Evolutionary conservation across 1,140 invertebrate species (phyloP), one percentile per base, ranked within the genome.

Genomic region (Zelostemma sp.): DNA sequence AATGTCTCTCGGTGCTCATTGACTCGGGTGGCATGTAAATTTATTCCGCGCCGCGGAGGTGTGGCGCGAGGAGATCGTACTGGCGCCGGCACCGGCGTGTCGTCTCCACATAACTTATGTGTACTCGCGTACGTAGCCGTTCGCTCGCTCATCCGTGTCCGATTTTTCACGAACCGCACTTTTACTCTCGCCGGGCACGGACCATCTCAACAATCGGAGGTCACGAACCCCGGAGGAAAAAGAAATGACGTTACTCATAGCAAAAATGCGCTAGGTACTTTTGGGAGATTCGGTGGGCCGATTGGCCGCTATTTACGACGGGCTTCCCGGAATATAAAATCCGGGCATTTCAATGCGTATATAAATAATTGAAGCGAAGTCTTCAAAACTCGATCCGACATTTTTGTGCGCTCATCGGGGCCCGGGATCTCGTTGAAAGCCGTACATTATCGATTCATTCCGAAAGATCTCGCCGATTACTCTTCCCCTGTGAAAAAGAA

Each of bases 41-140:
- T 78, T 80, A 80, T 80, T 80, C 78, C 61, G 17, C 43, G 58
- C 55, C 49, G 70, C 76, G 76, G 68, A 77, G 76, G 76, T 73
- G 78, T 74, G 78, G 69, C 76, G 62, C 60, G 50, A 49, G 68
- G 61, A 68, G 46, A 58, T 55, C 66, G 70, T 54, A 45, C 31
- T 21, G 53, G 49, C 40, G 17, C 17, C 53, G 43, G 53, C 57
- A 40, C 9, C 55, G 62, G 61, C 55, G 64, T 58, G 57, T 63
- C 76, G 75, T 72, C 74, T 76, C 71, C 75, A 9, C 73, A 47
- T 76, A 68, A 76, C 66, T 79, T 76, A 77, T 75, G 72, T n/a
- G n/a, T n/a, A n/a, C n/a, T n/a, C n/a, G n/a, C n/a, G n/a, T n/a
- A n/a, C n/a, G n/a, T 68, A 72, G 66, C 66, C 46, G 57, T 15